Conservation (phyloP, 2,113 vertebrate species). For the Podarcis muralis region DNA sequence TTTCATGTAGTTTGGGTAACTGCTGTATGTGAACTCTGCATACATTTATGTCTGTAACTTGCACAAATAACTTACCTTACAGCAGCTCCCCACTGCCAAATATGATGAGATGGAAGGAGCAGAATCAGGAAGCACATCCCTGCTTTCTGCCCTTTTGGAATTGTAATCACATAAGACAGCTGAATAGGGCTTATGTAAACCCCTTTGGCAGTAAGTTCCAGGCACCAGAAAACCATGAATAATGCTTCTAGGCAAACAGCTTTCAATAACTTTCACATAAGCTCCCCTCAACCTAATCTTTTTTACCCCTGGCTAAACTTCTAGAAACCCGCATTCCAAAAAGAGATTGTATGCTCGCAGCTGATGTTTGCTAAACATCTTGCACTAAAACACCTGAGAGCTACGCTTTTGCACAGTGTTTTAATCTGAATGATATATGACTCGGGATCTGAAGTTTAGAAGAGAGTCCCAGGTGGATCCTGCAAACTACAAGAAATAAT, state of each 20-base stretch:
- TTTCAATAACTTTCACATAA: too few relatives aligned
- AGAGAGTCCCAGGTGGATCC: neutral
- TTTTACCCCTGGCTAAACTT: too few relatives aligned
- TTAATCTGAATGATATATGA: neutral
- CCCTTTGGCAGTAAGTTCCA: neutral
- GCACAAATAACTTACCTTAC: too few relatives aligned
- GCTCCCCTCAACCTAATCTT: too few relatives aligned
- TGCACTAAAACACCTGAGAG: neutral
- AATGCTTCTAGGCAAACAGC: neutral
- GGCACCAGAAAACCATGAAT: neutral
- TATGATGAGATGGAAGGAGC: too few relatives aligned
- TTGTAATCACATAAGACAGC: too few relatives aligned
- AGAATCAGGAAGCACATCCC: too few relatives aligned
- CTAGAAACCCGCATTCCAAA: neutral
- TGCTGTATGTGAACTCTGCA: too few relatives aligned
- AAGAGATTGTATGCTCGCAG: neutral
- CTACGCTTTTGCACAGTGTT: neutral
- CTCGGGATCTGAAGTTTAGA: neutral
- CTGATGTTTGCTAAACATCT: neutral
- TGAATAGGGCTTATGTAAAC: neutral
- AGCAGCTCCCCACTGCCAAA: too few relatives aligned
- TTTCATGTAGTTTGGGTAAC: too few relatives aligned
- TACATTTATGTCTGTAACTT: too few relatives aligned
- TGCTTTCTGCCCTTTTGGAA: too few relatives aligned
- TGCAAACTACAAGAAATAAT: neutral